These are phyloP conservation scores for Dendrocincla tyrannina DNA, from an alignment of 2,797 vertebrate species.

Conservation along the genomic window DNA sequence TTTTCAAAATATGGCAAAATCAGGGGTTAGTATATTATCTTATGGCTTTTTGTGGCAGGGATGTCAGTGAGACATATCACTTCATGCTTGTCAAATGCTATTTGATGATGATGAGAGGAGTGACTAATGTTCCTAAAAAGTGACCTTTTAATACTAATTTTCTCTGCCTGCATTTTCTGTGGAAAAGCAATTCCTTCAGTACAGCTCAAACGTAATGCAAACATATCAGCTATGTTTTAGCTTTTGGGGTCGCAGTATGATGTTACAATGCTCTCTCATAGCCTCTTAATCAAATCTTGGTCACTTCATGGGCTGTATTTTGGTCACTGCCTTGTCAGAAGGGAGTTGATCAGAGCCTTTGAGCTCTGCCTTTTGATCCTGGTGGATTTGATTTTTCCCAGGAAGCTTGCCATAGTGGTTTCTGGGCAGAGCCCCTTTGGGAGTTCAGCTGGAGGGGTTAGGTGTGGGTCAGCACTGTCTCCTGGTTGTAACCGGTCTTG, in stretches of 20 bases:
- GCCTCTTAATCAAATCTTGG: background rate
- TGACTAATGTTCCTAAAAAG: background rate
- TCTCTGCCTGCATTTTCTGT: background rate
- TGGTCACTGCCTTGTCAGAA: conserved; percentile 26
- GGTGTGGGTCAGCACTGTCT: background rate
- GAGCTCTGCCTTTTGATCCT: background rate
- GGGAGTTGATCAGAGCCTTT: background rate
- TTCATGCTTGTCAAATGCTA: conserved; percentile 15
- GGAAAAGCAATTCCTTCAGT: background rate
- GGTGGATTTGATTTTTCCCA: background rate
- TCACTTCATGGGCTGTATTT: conserved; percentile 3
- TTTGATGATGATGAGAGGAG: conserved; percentile 13
- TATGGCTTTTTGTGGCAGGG: conserved; percentile 56
- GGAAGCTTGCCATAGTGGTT: background rate
- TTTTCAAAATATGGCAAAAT: conserved; percentile 88
- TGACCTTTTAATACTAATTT: conserved; percentile 28
- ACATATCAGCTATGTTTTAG: background rate
- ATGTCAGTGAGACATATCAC: conserved; percentile 22
- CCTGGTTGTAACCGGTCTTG: conserved; percentile 38
- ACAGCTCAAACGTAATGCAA: background rate
- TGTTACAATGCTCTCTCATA: background rate
- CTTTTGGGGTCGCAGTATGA: background rate
- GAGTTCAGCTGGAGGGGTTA: background rate
- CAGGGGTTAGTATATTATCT: conserved; percentile 85
- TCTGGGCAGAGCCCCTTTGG: background rate